These are phyloP conservation scores for Sarcophaga peregrina DNA, from an alignment of 1,140 invertebrate genomes.

Conservation along the genomic window DNA sequence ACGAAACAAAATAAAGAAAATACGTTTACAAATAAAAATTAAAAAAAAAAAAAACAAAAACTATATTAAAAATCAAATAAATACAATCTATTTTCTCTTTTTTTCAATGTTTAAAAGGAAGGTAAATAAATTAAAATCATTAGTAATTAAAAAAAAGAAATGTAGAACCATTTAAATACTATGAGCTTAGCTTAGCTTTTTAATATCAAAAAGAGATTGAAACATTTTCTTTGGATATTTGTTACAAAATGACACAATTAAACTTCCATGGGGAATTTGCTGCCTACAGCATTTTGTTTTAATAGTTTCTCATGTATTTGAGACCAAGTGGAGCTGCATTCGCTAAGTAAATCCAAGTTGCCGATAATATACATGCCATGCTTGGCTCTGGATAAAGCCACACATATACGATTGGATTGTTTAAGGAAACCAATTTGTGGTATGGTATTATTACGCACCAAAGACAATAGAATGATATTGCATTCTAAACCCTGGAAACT, in stretches of 20 bases:
- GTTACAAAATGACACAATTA: not conserved
- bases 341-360: constrained; percentile 74
- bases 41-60: constrained; percentile 13
- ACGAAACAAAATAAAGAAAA: constrained; percentile 12
- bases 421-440: constrained; percentile 82
- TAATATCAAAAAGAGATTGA: too few species aligned
- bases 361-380: constrained; percentile 75
- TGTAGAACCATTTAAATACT: too few species aligned
- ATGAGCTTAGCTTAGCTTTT: too few species aligned
- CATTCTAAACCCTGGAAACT: constrained; percentile 90
- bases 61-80: not conserved
- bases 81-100: constrained; percentile 1
- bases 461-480: constrained; percentile 84
- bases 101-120: not conserved
- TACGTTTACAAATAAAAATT: constrained; percentile 36
- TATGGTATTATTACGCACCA: constrained; percentile 80
- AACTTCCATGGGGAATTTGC: constrained; percentile 48
- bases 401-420: constrained; percentile 82
- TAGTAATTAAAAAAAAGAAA: not conserved
- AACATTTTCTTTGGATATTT: too few species aligned
- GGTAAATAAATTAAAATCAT: not conserved
- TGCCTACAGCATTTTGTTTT: constrained; percentile 49
- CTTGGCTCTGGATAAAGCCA: constrained; percentile 84
- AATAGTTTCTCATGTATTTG: constrained; percentile 64
- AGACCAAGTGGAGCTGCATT: constrained; percentile 69